Conservation (phyloP, 35 echinoderm and acorn worm genomes). For the Amphiura filiformis region DNA sequence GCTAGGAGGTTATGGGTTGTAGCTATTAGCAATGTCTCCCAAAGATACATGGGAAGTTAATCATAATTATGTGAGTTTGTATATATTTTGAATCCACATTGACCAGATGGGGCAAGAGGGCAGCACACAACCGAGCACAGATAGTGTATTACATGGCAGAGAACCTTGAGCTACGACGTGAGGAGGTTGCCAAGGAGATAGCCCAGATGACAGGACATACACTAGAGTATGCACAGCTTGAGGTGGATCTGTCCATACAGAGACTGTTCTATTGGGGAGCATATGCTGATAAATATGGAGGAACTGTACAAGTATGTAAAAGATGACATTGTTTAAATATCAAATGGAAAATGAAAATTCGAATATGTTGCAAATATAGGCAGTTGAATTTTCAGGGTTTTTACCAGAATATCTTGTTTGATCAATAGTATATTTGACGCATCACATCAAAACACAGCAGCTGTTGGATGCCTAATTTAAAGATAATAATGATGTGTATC, state of each 20-base stretch:
- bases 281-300: constrained; percentile 98
- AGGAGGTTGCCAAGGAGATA: constrained; percentile 67
- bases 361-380: too few relatives aligned
- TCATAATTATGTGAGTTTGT: background rate
- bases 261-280: constrained; percentile 97
- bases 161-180: constrained; percentile 82
- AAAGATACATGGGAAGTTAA: background rate
- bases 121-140: constrained; percentile 97
- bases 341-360: too few relatives aligned
- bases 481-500: background rate
- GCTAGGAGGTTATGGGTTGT: background rate
- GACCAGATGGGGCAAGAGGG: constrained; percentile 97
- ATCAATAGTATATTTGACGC: background rate
- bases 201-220: constrained; percentile 55
- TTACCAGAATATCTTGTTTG: background rate
- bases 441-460: too few relatives aligned
- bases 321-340: background rate
- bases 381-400: background rate
- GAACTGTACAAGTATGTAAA: constrained; percentile 80
- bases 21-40: background rate
- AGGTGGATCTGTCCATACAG: constrained; percentile 83
- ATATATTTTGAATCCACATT: background rate
- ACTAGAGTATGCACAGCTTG: constrained; percentile 56
- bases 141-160: constrained; percentile 99
- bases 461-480: background rate